Conservation (phyloP, 1,140 invertebrate genomes). For the Leptonema lineaticorne region DNA sequence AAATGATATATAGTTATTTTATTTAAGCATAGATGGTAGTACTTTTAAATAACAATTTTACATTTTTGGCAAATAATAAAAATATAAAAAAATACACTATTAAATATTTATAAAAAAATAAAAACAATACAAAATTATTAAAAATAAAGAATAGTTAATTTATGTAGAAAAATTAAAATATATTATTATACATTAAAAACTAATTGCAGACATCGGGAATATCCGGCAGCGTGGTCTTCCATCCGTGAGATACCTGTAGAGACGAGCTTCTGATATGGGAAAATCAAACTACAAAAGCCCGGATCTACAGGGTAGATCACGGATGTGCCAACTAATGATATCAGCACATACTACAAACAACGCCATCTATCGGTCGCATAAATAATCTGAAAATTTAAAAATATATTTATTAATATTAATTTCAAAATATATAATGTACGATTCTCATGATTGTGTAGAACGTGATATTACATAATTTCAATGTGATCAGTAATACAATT, state of each 20-base stretch:
- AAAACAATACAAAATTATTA: no score
- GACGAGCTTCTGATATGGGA: slow-evolving; percentile 94
- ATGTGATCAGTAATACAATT: no score
- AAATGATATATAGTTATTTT: no score
- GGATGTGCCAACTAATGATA: slow-evolving; percentile 58
- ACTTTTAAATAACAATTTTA: no score
- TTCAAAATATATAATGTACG: no score
- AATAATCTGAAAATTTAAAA: not conserved
- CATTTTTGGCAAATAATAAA: no score
- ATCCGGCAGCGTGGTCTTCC: slow-evolving; percentile 62
- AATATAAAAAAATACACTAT: not conserved
- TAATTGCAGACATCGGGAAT: not conserved
- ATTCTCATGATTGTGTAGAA: no score
- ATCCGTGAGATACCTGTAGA: slow-evolving; percentile 99
- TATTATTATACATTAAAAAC: no score
- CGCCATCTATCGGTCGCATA: not conserved
- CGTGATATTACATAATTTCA: no score
- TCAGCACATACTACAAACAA: no score
- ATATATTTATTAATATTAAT: not conserved
- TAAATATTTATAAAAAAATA: not conserved
- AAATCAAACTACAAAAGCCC: slow-evolving; percentile 94
- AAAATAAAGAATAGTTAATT: no score
- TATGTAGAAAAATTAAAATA: no score
- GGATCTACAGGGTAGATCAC: slow-evolving; percentile 99
- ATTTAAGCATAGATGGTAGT: not conserved